Evolutionary conservation across 2,113 vertebrate genomes (phyloP).

Genomic region (Nicator chloris): DNA sequence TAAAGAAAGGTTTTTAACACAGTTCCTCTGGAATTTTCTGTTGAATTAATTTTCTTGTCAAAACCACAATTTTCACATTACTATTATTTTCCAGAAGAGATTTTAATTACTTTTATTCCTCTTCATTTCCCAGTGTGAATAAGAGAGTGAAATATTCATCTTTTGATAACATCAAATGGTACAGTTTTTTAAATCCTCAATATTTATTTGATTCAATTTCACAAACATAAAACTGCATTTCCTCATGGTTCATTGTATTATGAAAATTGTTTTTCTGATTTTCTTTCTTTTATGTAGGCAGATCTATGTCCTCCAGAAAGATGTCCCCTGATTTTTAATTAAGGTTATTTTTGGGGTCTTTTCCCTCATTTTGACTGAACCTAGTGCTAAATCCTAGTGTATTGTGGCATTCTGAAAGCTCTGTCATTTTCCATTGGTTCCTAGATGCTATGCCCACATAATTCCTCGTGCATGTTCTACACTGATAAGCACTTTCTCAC

Average conservation of each 20-base stretch:
- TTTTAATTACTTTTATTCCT: background rate
- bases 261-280: background rate
- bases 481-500: slow-evolving; percentile 23
- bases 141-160: background rate
- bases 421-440: background rate
- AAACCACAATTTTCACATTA: background rate
- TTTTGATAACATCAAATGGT: background rate
- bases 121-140: background rate
- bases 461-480: slow-evolving; percentile 1
- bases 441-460: background rate
- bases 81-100: background rate
- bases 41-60: background rate
- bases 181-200: background rate
- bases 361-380: background rate
- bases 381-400: background rate
- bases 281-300: background rate
- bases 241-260: background rate
- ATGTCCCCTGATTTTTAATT: background rate
- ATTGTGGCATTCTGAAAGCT: background rate
- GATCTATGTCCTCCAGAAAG: background rate
- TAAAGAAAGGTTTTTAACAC: background rate
- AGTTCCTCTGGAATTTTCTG: background rate
- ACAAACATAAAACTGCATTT: background rate
- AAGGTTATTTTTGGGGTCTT: background rate
- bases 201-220: background rate